Evolutionary conservation across 1,140 invertebrate species (phyloP).

Genomic region (Periplaneta americana): DNA sequence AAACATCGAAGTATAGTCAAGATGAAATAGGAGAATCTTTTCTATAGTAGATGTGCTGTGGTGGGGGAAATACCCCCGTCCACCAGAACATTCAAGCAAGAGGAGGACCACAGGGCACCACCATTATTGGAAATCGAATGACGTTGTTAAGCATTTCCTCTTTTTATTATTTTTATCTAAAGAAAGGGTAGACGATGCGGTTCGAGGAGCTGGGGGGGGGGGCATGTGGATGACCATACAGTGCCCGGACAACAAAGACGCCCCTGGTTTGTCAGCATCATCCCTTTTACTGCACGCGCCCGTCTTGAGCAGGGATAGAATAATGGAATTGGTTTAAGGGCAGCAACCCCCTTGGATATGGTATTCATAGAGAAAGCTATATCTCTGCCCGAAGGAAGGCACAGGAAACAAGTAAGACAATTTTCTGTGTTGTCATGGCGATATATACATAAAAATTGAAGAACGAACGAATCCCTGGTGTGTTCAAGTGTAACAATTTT

Average conservation of each 20-base stretch:
- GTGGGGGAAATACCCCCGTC: neutral
- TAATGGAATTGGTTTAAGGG: too few relatives aligned
- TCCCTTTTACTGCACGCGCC: too few relatives aligned
- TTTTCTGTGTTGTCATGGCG: too few relatives aligned
- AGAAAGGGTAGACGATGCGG: neutral
- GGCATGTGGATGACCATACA: neutral
- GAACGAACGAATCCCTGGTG: too few relatives aligned
- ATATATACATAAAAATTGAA: too few relatives aligned
- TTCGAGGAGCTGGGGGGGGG: neutral
- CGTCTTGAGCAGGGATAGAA: too few relatives aligned
- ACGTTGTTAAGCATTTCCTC: neutral
- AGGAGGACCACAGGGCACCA: neutral
- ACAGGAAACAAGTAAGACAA: too few relatives aligned
- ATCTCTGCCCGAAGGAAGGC: too few relatives aligned
- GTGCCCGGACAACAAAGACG: neutral
- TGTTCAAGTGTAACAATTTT: too few relatives aligned
- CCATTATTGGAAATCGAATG: neutral
- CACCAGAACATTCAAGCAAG: neutral
- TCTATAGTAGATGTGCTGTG: neutral
- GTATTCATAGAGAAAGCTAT: too few relatives aligned
- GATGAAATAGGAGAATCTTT: neutral
- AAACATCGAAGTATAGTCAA: neutral
- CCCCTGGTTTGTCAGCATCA: neutral
- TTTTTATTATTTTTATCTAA: neutral
- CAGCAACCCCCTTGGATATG: too few relatives aligned